Evolutionary conservation across 2,113 vertebrate genomes (phyloP), one percentile per base, ranked within the genome.

Genomic region (Takifugu bimaculatus): DNA sequence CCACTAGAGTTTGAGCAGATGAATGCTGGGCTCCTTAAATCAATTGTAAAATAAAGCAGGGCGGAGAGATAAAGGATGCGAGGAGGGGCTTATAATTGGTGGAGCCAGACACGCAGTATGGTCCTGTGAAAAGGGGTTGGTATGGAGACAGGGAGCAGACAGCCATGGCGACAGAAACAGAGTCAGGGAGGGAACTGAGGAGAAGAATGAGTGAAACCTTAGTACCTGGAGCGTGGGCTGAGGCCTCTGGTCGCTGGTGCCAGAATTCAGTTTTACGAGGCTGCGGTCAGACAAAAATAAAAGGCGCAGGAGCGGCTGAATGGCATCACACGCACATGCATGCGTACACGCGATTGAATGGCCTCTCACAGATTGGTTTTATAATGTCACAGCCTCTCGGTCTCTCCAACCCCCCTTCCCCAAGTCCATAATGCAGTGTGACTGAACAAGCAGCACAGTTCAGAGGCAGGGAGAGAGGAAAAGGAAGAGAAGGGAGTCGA

Each of bases 361-460:
- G 79, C 74, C 82, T 81, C 77, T 74, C 79, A 81, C 82, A 81
- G 86, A 87, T 82, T 82, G 72, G 82, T 90, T 91, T 91, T 89
- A 90, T 91, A 91, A 91, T 90, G 88, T 89, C 90, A 90, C 85
- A 82, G 78, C 83, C 85, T 85, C 85, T 85, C 80, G 78, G 58
- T 74, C 80, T 87, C 77, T 84, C 82, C 73, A 70, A 49, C 60
- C 66, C 62, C 35, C 35, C 20, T n/a, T n/a, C n/a, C 20, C 20
- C 20, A 20, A 20, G 20, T 20, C 20, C 66, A 74, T 87, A 81
- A 87, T 84, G 67, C 72, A 74, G 60, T 76, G 78, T 77, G 77
- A 83, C 72, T 78, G 80, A 76, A 85, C 78, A 77, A 84, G 79
- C 76, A 60, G 53, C 20, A 27, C 70, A 26, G 68, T 39, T 53